A percentile compares a stretch with the other conserved stretches of the same genome.
phyloP scores from a whole-genome alignment of 2,888 invertebrate species.

The Carterocephalus palaemon region DNA sequence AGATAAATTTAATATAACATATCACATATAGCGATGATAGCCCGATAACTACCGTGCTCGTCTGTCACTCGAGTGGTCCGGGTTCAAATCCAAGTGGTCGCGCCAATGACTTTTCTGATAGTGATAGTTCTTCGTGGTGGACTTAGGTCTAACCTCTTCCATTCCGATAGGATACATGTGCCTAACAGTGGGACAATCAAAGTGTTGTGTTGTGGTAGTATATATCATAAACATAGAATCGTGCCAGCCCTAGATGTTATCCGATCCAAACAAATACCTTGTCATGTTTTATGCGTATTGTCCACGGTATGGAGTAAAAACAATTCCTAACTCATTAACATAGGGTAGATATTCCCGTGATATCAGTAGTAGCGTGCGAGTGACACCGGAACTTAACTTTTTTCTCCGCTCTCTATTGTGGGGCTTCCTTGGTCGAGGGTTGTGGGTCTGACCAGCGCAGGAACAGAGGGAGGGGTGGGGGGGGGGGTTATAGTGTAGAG shows the following conservation, averaged over 20 bases:
- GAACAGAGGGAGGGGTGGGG: slow-evolving; percentile 35
- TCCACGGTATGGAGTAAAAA: slow-evolving; percentile 16
- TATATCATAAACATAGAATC: not conserved
- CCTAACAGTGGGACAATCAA: too few relatives aligned
- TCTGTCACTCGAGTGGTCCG: too few relatives aligned
- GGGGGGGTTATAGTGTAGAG: slow-evolving; percentile 50
- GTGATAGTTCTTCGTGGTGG: too few relatives aligned
- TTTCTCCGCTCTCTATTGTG: slow-evolving; percentile 63
- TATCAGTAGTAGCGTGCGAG: slow-evolving; percentile 43
- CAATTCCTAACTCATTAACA: slow-evolving; percentile 19
- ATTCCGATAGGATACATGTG: too few relatives aligned
- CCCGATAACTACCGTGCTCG: too few relatives aligned
- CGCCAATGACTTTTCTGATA: too few relatives aligned
- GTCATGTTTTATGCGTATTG: slow-evolving; percentile 22
- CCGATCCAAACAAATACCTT: slow-evolving; percentile 23
- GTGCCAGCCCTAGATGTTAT: slow-evolving; percentile 10
- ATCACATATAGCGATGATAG: too few relatives aligned
- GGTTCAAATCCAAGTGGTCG: too few relatives aligned
- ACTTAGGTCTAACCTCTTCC: too few relatives aligned
- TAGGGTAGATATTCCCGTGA: slow-evolving; percentile 22
- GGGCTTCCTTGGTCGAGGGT: slow-evolving; percentile 47
- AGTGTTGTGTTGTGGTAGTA: not conserved
- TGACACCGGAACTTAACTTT: slow-evolving; percentile 70
- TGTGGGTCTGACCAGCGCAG: slow-evolving; percentile 33
- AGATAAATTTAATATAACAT: too few relatives aligned